Evolutionary conservation across 2,797 vertebrate species (phyloP).

Genomic region (Parauchenoglanis ngamensis): DNA sequence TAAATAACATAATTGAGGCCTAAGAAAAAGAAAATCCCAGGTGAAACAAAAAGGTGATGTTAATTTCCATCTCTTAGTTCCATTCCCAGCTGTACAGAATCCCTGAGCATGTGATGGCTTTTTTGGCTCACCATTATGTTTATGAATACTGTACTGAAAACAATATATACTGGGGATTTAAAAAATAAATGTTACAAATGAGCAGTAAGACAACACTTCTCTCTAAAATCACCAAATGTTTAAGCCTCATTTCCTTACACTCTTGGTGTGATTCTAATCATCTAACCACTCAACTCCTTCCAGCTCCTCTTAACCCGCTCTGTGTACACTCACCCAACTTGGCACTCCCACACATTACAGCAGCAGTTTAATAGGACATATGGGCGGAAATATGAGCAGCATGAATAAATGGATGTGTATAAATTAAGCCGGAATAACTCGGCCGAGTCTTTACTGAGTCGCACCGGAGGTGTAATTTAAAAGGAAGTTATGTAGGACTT

Average conservation of each 20-base stretch:
- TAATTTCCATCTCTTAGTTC: neutral
- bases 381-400: constrained; percentile 66
- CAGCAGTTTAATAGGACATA: constrained; percentile 72
- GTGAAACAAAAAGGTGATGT: neutral
- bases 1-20: neutral
- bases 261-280: constrained; percentile 71
- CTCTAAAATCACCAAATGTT: neutral
- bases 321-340: constrained; percentile 68
- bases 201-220: neutral
- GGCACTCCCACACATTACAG: constrained; percentile 70
- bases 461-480: constrained; percentile 47
- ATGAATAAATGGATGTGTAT: constrained; percentile 71
- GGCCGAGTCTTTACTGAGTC: constrained; percentile 68
- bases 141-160: neutral
- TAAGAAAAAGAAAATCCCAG: neutral
- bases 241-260: constrained; percentile 49
- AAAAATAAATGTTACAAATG: neutral
- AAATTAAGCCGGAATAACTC: constrained; percentile 68
- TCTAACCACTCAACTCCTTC: constrained; percentile 64
- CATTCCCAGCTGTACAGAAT: constrained; percentile 12
- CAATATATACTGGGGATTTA: neutral
- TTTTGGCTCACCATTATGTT: constrained; percentile 66
- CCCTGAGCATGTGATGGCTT: constrained; percentile 47
- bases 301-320: constrained; percentile 64
- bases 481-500: constrained; percentile 35